Percentiles rank a stretch among this genome's conserved stretches.
Evolutionary conservation across 2,113 vertebrate species (phyloP).

Genomic region (Rhodinocichla rosea): DNA sequence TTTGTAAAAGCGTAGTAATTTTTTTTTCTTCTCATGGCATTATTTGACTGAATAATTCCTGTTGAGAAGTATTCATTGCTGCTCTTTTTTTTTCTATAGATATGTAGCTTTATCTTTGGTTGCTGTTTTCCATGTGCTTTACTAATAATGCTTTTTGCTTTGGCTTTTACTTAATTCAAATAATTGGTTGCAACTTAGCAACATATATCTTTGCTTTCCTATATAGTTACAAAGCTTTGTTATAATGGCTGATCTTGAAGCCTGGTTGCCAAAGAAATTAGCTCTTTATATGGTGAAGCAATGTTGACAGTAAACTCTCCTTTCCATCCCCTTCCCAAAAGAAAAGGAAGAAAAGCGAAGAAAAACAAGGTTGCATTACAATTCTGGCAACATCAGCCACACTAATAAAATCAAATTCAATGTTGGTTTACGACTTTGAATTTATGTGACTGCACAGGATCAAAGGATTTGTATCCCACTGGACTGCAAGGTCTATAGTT

Average conservation of each 20-base stretch:
- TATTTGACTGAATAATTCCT: neutral
- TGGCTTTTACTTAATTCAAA: neutral
- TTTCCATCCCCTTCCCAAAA: neutral
- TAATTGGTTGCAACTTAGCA: neutral
- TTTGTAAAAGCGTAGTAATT: neutral
- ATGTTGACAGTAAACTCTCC: slow-evolving; percentile 37
- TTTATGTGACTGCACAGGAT: slow-evolving; percentile 79
- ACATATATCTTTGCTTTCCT: neutral
- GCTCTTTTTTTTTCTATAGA: neutral
- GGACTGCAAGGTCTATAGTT: slow-evolving; percentile 77
- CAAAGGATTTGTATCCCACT: slow-evolving; percentile 78
- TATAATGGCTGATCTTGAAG: neutral
- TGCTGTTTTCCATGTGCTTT: neutral
- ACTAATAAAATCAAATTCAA: slow-evolving; percentile 80
- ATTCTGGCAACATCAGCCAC: slow-evolving; percentile 77
- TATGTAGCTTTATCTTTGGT: neutral
- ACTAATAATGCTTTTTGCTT: neutral
- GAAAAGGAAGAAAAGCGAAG: slow-evolving; percentile 48
- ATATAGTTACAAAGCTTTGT: neutral
- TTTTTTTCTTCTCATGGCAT: neutral
- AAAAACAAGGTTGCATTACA: slow-evolving; percentile 72
- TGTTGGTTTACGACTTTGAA: slow-evolving; percentile 78
- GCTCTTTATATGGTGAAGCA: slow-evolving; percentile 43
- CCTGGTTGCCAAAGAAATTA: slow-evolving; percentile 47
- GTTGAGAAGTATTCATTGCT: neutral